Evolutionary conservation across 2,888 invertebrate species (phyloP).

Genomic region (Unio pictorum): DNA sequence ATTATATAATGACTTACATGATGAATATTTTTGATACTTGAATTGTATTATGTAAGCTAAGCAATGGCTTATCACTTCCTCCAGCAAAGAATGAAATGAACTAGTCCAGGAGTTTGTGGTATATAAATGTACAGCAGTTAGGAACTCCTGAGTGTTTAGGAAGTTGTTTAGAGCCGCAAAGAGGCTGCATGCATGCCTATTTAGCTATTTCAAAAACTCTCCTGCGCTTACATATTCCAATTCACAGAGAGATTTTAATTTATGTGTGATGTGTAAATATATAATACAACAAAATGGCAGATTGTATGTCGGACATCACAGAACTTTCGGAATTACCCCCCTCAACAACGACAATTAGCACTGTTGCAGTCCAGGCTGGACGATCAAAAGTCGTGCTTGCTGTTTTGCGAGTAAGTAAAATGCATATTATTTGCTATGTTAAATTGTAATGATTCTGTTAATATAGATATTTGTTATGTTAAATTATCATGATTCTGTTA

Average conservation of each 20-base stretch:
- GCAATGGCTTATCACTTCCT: constrained; percentile 10
- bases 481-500: no score
- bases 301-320: constrained; percentile 52
- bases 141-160: constrained; percentile 29
- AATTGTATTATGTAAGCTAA: not conserved
- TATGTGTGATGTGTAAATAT: not conserved
- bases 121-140: constrained; percentile 15
- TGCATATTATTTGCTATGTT: no score
- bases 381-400: constrained; percentile 89
- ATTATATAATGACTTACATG: no score
- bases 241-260: no score
- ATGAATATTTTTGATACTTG: no score
- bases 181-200: constrained; percentile 68
- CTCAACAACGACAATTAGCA: constrained; percentile 84
- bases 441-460: no score
- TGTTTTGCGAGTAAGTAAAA: constrained; percentile 83
- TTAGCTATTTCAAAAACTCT: constrained; percentile 15
- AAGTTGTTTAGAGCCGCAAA: constrained; percentile 62
- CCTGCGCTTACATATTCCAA: no score
- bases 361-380: constrained; percentile 91
- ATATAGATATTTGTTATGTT: no score
- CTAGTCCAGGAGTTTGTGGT: constrained; percentile 25
- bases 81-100: constrained; percentile 14
- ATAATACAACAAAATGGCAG: constrained; percentile 48
- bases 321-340: constrained; percentile 63